Evolutionary conservation across 2,888 invertebrate species (phyloP), one percentile per base, ranked within the genome.

Genomic region (Thalpophila matura): DNA sequence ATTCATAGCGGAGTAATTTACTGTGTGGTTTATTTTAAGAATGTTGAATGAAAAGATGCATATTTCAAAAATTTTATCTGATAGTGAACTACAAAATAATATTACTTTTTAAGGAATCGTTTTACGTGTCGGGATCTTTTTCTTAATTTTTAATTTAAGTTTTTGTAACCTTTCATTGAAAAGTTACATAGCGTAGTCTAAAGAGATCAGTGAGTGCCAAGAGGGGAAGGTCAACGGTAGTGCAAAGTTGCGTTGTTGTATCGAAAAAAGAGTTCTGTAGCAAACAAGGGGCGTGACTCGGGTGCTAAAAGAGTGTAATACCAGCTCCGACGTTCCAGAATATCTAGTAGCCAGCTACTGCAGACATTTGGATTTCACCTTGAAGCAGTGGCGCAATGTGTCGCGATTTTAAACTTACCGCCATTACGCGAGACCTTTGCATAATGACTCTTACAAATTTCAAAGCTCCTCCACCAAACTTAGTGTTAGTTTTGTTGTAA

Each of bases 371-470:
- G 40, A 74, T 77, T 71, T 62, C 73, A 63, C 60, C 31, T 59
- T 38, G n/a, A 31, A 68, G 40, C 37, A 24, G 33, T 42, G 38
- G 33, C 53, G 37, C 66, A 61, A 75, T 80, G 65, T 77, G 80
- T 73, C 68, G 55, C 77, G 74, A 78, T 82, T 82, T 81, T 77
- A 74, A 82, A 83, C 72, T 78, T 72, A 73, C 62, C 63, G 63
- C 72, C 61, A 65, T 76, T 79, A 71, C 64, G 68, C 69, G 61
- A 70, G 59, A 71, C 77, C 77, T 81, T 81, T 80, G 80, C 83
- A 82, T 86, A 85, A 86, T 80, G 75, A 79, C 77, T 77, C 61
- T 59, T 69, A 47, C 62, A 69, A 79, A 80, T 81, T 81, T 77
- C 76, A 59, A 71, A 75, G 73, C 69, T 69, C 31, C 53, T 12